Evolutionary conservation across 2,113 vertebrate genomes (phyloP).

Genomic region (Leptobrachium leishanense): DNA sequence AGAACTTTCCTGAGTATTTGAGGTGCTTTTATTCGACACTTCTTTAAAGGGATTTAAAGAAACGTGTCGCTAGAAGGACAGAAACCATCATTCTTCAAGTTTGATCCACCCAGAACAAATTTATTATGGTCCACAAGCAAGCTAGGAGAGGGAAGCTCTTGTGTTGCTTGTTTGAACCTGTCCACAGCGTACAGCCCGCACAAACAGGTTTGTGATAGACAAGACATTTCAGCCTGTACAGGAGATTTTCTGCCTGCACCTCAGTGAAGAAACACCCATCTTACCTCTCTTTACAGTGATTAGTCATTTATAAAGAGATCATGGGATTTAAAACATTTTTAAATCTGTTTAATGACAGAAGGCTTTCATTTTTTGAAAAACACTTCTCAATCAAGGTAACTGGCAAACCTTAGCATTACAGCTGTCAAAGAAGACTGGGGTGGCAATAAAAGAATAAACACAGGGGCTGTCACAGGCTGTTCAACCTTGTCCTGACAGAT

Average conservation of each 20-base stretch:
- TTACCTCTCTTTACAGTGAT: neutral
- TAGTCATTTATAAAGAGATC: conserved; percentile 18
- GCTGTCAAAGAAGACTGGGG: too few relatives aligned
- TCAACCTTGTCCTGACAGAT: too few relatives aligned
- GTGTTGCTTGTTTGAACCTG: conserved; percentile 30
- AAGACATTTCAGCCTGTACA: neutral
- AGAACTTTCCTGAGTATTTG: neutral
- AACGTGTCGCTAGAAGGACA: neutral
- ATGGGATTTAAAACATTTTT: neutral
- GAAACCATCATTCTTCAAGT: conserved; percentile 31
- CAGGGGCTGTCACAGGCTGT: too few relatives aligned
- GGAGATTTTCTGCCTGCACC: neutral
- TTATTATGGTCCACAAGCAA: conserved; percentile 24
- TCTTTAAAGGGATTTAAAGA: neutral
- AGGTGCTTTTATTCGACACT: conserved; percentile 3
- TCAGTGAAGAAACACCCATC: conserved; percentile 21
- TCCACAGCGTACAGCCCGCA: neutral
- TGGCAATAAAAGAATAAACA: too few relatives aligned
- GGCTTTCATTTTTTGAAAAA: neutral
- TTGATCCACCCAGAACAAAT: conserved; percentile 23
- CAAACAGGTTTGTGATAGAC: conserved; percentile 26
- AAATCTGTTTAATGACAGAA: neutral
- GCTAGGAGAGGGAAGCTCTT: neutral
- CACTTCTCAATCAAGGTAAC: neutral
- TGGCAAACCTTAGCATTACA: neutral